Evolutionary conservation across 1,140 invertebrate species (phyloP).

Genomic region (Drosophila nikananu): DNA sequence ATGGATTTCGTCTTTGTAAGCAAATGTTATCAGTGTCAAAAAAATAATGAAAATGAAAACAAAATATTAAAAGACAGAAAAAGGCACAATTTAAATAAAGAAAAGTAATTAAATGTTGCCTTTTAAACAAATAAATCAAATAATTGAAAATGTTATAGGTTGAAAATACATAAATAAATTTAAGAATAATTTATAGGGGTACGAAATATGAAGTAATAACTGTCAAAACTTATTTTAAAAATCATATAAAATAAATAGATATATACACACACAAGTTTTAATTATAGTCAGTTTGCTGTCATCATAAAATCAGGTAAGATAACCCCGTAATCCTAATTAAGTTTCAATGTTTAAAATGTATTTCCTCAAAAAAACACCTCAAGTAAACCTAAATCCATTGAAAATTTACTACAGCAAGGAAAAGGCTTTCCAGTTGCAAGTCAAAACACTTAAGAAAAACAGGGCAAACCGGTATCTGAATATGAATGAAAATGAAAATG

Average conservation of each 20-base stretch:
- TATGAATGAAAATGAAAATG: constrained; percentile 53
- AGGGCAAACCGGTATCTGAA: constrained; percentile 31
- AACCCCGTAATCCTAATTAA: not conserved
- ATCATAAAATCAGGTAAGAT: not conserved
- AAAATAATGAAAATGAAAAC: constrained; percentile 4
- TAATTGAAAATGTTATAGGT: not conserved
- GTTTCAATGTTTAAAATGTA: not conserved
- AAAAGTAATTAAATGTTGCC: not conserved
- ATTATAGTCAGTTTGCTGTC: not conserved
- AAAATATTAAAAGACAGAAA: constrained; percentile 1
- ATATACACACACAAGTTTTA: not conserved
- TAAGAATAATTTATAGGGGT: not conserved
- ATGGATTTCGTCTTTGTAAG: constrained; percentile 18
- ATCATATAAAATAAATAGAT: not conserved
- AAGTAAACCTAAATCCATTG: not conserved
- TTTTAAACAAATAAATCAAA: not conserved
- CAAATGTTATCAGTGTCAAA: constrained; percentile 48
- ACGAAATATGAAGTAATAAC: not conserved
- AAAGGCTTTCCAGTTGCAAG: not conserved
- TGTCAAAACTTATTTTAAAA: not conserved
- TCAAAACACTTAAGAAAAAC: not conserved
- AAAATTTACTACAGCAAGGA: not conserved
- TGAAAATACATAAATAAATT: not conserved
- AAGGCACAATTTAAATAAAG: not conserved
- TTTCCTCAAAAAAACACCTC: not conserved